Conservation (phyloP, 2,113 vertebrate species). For the Seriola quinqueradiata region DNA sequence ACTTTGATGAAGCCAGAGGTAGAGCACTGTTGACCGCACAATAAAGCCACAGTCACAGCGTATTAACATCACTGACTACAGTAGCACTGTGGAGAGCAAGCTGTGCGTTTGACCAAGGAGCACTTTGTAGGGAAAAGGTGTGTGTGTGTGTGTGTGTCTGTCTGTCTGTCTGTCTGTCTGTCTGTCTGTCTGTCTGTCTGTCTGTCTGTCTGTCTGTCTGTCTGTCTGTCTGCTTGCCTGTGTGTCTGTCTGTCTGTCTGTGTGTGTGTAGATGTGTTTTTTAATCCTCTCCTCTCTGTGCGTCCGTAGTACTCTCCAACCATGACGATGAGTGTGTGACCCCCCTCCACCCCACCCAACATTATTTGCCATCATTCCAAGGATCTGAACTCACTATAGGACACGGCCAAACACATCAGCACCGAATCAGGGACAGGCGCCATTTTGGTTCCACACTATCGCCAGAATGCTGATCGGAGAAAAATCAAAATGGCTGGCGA, state of each 20-base stretch:
- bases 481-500: constrained; percentile 81
- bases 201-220: background rate
- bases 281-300: constrained; percentile 69
- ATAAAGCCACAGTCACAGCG: constrained; percentile 17
- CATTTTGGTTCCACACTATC: constrained; percentile 76
- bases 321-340: constrained; percentile 99
- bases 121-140: background rate
- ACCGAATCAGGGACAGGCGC: constrained; percentile 81
- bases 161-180: background rate
- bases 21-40: constrained; percentile 7
- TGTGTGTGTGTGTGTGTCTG: background rate
- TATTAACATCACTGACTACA: constrained; percentile 33
- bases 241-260: constrained; percentile 1
- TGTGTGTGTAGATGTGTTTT: constrained; percentile 22
- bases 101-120: background rate
- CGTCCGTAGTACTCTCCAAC: constrained; percentile 96
- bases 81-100: background rate
- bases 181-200: constrained; percentile 12
- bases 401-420: constrained; percentile 92
- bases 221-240: background rate
- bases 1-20: constrained; percentile 19
- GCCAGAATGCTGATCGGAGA: constrained; percentile 72
- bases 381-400: constrained; percentile 92
- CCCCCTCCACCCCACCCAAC: constrained; percentile 74
- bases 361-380: constrained; percentile 93